Percentiles rank a stretch among this genome's conserved stretches.
Evolutionary conservation across 1,140 invertebrate genomes (phyloP).

Genomic region (Micrasema longulum): DNA sequence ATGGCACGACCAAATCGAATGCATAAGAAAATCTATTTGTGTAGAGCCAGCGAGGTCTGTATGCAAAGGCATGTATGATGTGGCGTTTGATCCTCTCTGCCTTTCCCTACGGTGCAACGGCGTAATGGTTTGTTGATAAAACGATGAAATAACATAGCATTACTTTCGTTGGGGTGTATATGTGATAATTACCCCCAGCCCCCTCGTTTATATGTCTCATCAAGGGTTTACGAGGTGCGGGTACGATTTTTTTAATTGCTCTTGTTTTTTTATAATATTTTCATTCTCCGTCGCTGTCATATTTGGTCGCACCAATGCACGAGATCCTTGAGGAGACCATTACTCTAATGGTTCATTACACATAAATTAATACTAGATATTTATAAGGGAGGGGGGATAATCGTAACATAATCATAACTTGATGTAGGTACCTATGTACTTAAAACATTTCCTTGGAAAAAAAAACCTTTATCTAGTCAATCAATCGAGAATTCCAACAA

Average conservation of each 20-base stretch:
- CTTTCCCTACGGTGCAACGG: too few species aligned
- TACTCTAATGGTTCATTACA: slow-evolving; percentile 53
- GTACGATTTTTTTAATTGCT: slow-evolving; percentile 56
- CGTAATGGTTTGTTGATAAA: too few species aligned
- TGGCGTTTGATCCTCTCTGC: too few species aligned
- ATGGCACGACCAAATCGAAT: too few species aligned
- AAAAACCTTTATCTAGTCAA: too few species aligned
- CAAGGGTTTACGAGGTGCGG: slow-evolving; percentile 55
- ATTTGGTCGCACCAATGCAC: slow-evolving; percentile 48
- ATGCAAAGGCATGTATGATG: too few species aligned
- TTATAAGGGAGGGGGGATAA: slow-evolving; percentile 25
- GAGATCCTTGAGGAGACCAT: slow-evolving; percentile 50
- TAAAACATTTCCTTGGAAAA: too few species aligned
- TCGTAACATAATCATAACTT: slow-evolving; percentile 21
- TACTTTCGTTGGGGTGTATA: slow-evolving; percentile 30
- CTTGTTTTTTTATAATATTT: slow-evolving; percentile 55
- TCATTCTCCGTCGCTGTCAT: slow-evolving; percentile 54
- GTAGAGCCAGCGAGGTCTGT: too few species aligned
- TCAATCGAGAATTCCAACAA: too few species aligned
- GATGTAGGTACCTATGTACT: too few species aligned
- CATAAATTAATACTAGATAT: slow-evolving; percentile 38
- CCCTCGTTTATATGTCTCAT: slow-evolving; percentile 54
- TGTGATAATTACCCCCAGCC: slow-evolving; percentile 52
- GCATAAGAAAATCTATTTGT: too few species aligned
- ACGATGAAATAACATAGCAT: not conserved